Percentiles rank a stretch among this genome's conserved stretches.
These are phyloP conservation scores for Andrena hattorfiana DNA, from an alignment of 2,888 invertebrate genomes.

Conservation along the genomic window DNA sequence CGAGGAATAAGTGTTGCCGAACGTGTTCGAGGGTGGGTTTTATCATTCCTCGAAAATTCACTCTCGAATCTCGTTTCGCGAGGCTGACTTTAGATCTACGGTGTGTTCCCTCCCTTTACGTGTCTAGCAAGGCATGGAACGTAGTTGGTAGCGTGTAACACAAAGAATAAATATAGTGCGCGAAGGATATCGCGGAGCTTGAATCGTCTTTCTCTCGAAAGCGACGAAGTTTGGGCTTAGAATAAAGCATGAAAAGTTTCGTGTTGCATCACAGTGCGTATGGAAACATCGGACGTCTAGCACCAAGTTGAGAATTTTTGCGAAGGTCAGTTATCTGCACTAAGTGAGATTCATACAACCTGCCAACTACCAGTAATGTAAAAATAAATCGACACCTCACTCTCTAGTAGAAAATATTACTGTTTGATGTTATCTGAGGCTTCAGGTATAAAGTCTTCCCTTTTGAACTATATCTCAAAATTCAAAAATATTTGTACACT, in stretches of 20 bases:
- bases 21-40: constrained; percentile 10
- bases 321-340: not conserved
- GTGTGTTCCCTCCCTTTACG: constrained; percentile 11
- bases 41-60: constrained; percentile 1
- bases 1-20: constrained; percentile 2
- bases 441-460: too few species aligned
- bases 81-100: not conserved
- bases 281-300: constrained; percentile 2
- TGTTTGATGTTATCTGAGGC: too few species aligned
- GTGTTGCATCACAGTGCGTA: not conserved
- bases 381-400: too few species aligned
- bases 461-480: too few species aligned
- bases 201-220: constrained; percentile 1
- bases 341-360: not conserved
- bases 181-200: not conserved
- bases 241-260: not conserved
- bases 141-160: not conserved
- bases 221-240: not conserved
- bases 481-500: too few species aligned
- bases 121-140: constrained; percentile 13
- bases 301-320: not conserved
- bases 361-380: too few species aligned
- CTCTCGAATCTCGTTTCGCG: constrained; percentile 7
- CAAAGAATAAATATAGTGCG: not conserved
- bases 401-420: too few species aligned